These are phyloP conservation scores for Alosa alosa DNA, from an alignment of 2,113 vertebrate species.

Conservation along the genomic window DNA sequence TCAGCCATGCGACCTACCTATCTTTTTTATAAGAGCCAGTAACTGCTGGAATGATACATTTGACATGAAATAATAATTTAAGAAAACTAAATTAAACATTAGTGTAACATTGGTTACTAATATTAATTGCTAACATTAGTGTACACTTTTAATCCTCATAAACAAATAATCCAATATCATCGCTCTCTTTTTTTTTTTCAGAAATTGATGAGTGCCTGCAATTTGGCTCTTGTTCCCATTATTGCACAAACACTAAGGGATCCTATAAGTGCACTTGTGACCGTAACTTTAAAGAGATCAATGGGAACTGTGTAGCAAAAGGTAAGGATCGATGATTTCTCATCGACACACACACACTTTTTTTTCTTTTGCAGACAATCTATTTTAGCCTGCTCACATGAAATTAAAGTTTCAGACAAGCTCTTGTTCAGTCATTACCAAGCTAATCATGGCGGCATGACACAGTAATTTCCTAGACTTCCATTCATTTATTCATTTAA, in stretches of 20 bases:
- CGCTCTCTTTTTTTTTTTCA: slow-evolving; percentile 55
- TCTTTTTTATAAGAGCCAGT: neutral
- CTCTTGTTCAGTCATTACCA: neutral
- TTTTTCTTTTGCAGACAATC: neutral
- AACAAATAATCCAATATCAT: slow-evolving; percentile 20
- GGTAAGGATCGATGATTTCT: slow-evolving; percentile 69
- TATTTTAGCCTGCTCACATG: neutral
- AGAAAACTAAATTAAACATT: neutral
- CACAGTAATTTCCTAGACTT: neutral
- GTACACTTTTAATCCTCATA: neutral
- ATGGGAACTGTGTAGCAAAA: slow-evolving; percentile 87
- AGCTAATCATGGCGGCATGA: neutral
- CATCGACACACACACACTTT: neutral
- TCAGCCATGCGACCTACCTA: neutral
- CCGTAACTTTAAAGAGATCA: slow-evolving; percentile 86
- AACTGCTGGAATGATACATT: neutral
- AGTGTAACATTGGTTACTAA: no score
- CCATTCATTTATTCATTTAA: neutral
- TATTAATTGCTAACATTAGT: neutral
- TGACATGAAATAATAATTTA: neutral
- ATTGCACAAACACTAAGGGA: slow-evolving; percentile 88
- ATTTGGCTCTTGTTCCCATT: slow-evolving; percentile 89
- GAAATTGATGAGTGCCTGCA: slow-evolving; percentile 93
- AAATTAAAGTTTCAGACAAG: neutral
- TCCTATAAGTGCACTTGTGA: slow-evolving; percentile 93